Evolutionary conservation across 2,888 invertebrate species (phyloP), one percentile per base, ranked within the genome.

Genomic region (Stratiomys singularior): DNA sequence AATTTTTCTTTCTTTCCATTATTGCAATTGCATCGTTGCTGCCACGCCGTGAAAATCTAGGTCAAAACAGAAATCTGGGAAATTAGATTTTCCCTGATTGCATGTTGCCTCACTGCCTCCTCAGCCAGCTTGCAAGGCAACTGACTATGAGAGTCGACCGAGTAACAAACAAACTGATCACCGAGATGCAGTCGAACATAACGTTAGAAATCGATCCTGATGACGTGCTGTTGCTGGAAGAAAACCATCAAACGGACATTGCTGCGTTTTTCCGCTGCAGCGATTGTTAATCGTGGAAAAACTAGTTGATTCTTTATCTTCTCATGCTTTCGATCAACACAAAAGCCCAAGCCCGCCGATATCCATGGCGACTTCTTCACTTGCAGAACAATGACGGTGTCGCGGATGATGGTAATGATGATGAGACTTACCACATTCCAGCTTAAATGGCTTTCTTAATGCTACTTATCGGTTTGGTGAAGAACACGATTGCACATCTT

Each of bases 41-140:
- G 69, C 15, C 46, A 47, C 58, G 21, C 44, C 74, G 58, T 74
- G 58, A 37, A 74, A 74, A 74, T 74, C 74, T 74, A 23, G 74
- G 74, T 74, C 74, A 47, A 74, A 60, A 60, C 74, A 58, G 74
- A 74, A 74, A 74, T 74, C 74, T 74, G 74, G 60, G 74, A 74
- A 74, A 74, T 74, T 60, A 58, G 74, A 74, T 74, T 74, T 74
- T 74, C 74, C 60, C 74, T 58, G 58, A 58, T 58, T 27, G 74
- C 27, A 18, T 37, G 58, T 18, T 58, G 23, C n/a, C 60, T 27
- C 13, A 60, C 21, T 28, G 47, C 37, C 27, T 37, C 27, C 15
- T 28, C 1, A 37, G 74, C 37, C 37, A 37, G 30, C 25, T 37
- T 28, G 13, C 30, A 27, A 56, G 27, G 37, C 44, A 72, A 27